Base-by-base conservation (phyloP, 2,888 invertebrate genomes). In the Drosophila conformis region DNA sequence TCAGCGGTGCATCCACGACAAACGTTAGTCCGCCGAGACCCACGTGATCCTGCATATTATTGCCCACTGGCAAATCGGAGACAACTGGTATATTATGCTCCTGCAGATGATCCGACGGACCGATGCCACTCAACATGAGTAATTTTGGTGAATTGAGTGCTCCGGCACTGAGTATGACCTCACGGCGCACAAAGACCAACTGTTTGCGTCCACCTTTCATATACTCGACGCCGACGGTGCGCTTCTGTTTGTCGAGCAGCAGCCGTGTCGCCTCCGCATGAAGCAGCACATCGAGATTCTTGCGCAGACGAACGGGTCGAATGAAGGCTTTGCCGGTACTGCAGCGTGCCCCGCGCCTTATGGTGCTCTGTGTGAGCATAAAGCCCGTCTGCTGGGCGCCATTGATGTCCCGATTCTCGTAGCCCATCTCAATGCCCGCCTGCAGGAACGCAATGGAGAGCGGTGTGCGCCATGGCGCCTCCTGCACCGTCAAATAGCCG, bases 41-140 rank as follows among this genome's bases (percentile, higher is more conserved):
- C 0, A 98, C 96, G 91, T 98, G 98, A 90, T 98, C 98, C 92
- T 98, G 98, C 57, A 98, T 94, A 91, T 98, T 97, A 84, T 96
- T 95, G 2, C 97, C 97, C 0, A 97, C 97, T 86, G 96, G 96
- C 1, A 97, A 92, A 91, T 97, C 95, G 2, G 95, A 95, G 11
- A 97, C 87, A 0, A 97, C 94, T 0, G 96, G 96, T 73, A 98
- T 97, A 7, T 94, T 95, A 74, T 96, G 94, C 68, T 96, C 95
- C 66, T 94, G 93, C 6, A 97, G 93, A 90, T 97, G 97, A 18
- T 96, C 96, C 4, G 94, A 94, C 0, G 97, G 97, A 0, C 97
- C 97, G 29, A 98, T 95, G 0, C 99, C 99, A 62, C 97, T 98
- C 11, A 99, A 91, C 98, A 98, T 97, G 78, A 99, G 94, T 27